phyloP scores from a whole-genome alignment of 1,140 invertebrate genomes.

The Homalodisca vitripennis region DNA sequence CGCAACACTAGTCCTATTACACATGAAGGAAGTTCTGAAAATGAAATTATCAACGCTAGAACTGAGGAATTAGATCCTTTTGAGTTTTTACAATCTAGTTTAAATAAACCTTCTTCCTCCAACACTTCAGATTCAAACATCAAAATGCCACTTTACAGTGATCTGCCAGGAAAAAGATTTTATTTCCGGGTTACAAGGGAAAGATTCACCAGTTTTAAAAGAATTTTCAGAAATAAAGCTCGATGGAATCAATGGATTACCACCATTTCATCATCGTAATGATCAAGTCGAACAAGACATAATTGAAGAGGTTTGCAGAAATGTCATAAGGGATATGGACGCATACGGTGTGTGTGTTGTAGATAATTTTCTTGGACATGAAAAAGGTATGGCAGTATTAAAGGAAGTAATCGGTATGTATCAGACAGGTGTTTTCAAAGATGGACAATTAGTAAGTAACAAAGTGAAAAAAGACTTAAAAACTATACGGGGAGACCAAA shows the following conservation, averaged over 20 bases:
- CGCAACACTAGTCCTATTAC: conserved; percentile 49
- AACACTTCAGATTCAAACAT: background rate
- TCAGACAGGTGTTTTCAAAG: conserved; percentile 73
- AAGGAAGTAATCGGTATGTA: conserved; percentile 83
- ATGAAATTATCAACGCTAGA: conserved; percentile 59
- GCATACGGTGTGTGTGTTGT: conserved; percentile 89
- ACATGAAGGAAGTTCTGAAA: conserved; percentile 65
- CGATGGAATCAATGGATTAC: conserved; percentile 43
- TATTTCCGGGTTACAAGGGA: conserved; percentile 2
- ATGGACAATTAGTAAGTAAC: conserved; percentile 79
- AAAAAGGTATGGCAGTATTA: conserved; percentile 73
- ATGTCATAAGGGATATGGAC: conserved; percentile 81
- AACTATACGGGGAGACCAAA: conserved; percentile 83
- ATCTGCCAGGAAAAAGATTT: background rate
- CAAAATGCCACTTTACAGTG: background rate
- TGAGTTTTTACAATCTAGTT: conserved; percentile 37
- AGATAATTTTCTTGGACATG: conserved; percentile 85
- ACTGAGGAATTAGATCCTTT: conserved; percentile 56
- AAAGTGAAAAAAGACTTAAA: conserved; percentile 64
- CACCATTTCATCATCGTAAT: conserved; percentile 55
- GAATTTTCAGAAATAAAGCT: conserved; percentile 38
- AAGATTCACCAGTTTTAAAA: background rate
- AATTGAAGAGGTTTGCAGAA: conserved; percentile 65
- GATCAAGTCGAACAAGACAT: conserved; percentile 49
- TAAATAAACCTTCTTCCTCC: background rate